Percentiles rank a stretch among this genome's conserved stretches.
Evolutionary conservation across 2,113 vertebrate species (phyloP).

Genomic region (Mixornis gularis): DNA sequence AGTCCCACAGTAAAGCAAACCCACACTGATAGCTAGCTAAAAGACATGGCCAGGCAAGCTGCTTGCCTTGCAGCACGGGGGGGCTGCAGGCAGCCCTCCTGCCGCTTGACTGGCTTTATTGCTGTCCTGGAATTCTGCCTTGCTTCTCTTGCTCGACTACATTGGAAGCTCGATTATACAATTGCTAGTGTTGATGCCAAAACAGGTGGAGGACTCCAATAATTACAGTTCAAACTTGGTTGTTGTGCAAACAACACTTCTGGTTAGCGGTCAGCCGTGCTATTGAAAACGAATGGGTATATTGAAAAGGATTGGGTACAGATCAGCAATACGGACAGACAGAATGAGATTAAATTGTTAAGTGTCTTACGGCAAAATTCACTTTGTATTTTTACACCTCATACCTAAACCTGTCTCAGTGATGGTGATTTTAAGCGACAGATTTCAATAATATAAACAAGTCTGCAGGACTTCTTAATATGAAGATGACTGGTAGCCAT

Average conservation of each 20-base stretch:
- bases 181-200: background rate
- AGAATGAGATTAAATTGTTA: background rate
- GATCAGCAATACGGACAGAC: accelerated
- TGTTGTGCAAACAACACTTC: background rate
- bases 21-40: background rate
- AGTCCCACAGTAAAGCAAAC: background rate
- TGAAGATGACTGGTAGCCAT: background rate
- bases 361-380: background rate
- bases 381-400: background rate
- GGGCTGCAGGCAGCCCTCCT: background rate
- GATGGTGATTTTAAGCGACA: background rate
- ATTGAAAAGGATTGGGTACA: accelerated
- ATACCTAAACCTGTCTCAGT: background rate
- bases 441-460: background rate
- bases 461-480: background rate
- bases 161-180: background rate
- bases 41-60: accelerated
- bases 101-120: accelerated
- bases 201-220: background rate
- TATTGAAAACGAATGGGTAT: accelerated
- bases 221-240: background rate
- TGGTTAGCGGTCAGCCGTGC: accelerated
- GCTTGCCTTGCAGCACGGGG: background rate
- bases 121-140: background rate
- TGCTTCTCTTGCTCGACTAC: background rate